Percentiles rank a stretch among this genome's conserved stretches.
These are phyloP conservation scores for Magallana nippona DNA, from an alignment of 2,888 invertebrate genomes.

Conservation along the genomic window DNA sequence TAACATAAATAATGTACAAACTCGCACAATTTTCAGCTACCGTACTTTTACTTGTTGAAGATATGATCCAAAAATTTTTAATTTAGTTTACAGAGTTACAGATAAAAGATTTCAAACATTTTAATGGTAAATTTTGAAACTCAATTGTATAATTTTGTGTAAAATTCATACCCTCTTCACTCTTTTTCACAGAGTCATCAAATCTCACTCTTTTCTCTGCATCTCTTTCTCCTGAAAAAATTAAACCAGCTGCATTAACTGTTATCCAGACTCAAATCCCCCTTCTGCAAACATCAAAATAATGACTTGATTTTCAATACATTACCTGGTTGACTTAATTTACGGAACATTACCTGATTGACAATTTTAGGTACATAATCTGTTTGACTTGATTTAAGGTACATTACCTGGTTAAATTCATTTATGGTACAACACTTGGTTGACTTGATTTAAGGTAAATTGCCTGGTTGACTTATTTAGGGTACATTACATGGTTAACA, in stretches of 20 bases:
- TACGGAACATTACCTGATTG: too few relatives aligned
- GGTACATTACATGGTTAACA: too few relatives aligned
- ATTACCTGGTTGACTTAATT: neutral
- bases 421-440: neutral
- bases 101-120: too few relatives aligned
- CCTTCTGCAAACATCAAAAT: neutral
- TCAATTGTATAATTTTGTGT: neutral
- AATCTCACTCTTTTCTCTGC: conserved; percentile 68
- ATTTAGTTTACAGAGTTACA: too few relatives aligned
- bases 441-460: too few relatives aligned
- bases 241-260: neutral
- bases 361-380: too few relatives aligned
- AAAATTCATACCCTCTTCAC: conserved; percentile 50
- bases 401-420: too few relatives aligned
- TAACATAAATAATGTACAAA: neutral
- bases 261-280: too few relatives aligned
- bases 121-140: neutral
- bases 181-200: conserved; percentile 61
- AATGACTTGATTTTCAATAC: neutral
- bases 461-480: too few relatives aligned
- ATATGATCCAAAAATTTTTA: too few relatives aligned
- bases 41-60: too few relatives aligned
- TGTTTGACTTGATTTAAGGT: too few relatives aligned
- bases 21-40: neutral
- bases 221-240: conserved; percentile 57